A percentile compares a stretch with the other conserved stretches of the same genome.
Evolutionary conservation across 1,140 invertebrate species (phyloP).

Genomic region (Hirudo medicinalis): DNA sequence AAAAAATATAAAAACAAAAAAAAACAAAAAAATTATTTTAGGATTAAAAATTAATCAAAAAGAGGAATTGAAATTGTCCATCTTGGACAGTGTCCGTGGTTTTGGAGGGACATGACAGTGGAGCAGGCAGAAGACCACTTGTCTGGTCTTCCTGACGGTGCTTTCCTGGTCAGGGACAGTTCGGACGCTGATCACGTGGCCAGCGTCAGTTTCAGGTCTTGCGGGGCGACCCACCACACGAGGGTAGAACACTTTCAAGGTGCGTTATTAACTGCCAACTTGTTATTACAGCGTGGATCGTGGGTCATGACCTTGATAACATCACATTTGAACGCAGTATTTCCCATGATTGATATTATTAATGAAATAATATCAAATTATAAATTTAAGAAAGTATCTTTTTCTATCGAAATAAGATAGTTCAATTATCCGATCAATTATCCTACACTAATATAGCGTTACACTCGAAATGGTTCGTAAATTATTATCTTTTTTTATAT

Average conservation of each 20-base stretch:
- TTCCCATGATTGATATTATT: too few species aligned
- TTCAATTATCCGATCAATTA: too few species aligned
- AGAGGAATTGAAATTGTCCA: background rate
- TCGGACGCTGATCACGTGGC: slow-evolving; percentile 90
- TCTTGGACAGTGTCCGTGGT: slow-evolving; percentile 54
- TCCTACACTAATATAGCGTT: too few species aligned
- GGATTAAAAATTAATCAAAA: background rate
- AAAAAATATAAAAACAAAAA: too few species aligned
- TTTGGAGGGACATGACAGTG: slow-evolving; percentile 82
- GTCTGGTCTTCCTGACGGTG: slow-evolving; percentile 72
- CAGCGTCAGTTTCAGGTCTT: slow-evolving; percentile 80
- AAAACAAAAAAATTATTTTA: background rate
- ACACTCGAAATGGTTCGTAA: too few species aligned
- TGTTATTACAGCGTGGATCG: too few species aligned
- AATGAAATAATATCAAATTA: too few species aligned
- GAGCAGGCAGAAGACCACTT: slow-evolving; percentile 80
- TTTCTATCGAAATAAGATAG: too few species aligned
- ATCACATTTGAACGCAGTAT: too few species aligned
- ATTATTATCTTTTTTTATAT: too few species aligned
- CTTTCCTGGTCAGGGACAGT: slow-evolving; percentile 78
- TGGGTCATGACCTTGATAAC: too few species aligned
- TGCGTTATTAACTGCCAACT: slow-evolving; percentile 27
- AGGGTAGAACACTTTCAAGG: slow-evolving; percentile 89
- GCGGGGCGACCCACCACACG: slow-evolving; percentile 74
- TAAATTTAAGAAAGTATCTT: too few species aligned